These are phyloP conservation scores for Leptinotarsa tumamoca DNA, from an alignment of 2,888 invertebrate genomes.

Conservation along the genomic window DNA sequence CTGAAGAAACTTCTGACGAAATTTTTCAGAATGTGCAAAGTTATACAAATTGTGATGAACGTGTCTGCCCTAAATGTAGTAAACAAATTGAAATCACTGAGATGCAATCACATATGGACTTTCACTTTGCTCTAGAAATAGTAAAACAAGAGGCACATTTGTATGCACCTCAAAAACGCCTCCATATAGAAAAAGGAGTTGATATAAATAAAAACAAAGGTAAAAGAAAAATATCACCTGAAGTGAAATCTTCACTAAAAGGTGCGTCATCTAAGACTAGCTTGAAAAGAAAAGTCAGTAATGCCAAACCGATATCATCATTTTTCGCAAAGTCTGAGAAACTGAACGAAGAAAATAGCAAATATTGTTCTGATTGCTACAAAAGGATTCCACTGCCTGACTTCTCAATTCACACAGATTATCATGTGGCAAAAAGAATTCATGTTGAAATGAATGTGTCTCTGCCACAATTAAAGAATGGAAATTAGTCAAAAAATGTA, in stretches of 20 bases:
- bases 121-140: slow-evolving; percentile 77
- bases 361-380: slow-evolving; percentile 32
- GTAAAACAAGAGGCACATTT: slow-evolving; percentile 57
- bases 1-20: background rate
- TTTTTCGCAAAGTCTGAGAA: slow-evolving; percentile 50
- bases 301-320: slow-evolving; percentile 39
- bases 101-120: slow-evolving; percentile 83
- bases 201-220: slow-evolving; percentile 9
- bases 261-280: background rate
- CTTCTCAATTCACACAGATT: slow-evolving; percentile 80
- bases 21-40: slow-evolving; percentile 4
- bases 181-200: slow-evolving; percentile 27
- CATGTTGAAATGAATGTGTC: slow-evolving; percentile 73
- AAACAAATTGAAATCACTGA: slow-evolving; percentile 73
- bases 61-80: slow-evolving; percentile 78
- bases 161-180: slow-evolving; percentile 40
- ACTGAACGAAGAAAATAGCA: slow-evolving; percentile 35
- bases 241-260: background rate
- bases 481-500: slow-evolving; percentile 23
- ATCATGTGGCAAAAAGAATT: slow-evolving; percentile 84
- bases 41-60: background rate
- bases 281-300: slow-evolving; percentile 29
- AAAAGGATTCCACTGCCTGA: slow-evolving; percentile 65
- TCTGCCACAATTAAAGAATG: slow-evolving; percentile 5
- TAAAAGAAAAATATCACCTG: background rate